Evolutionary conservation across 2,888 invertebrate species (phyloP).

Genomic region (Nomada hirtipes): DNA sequence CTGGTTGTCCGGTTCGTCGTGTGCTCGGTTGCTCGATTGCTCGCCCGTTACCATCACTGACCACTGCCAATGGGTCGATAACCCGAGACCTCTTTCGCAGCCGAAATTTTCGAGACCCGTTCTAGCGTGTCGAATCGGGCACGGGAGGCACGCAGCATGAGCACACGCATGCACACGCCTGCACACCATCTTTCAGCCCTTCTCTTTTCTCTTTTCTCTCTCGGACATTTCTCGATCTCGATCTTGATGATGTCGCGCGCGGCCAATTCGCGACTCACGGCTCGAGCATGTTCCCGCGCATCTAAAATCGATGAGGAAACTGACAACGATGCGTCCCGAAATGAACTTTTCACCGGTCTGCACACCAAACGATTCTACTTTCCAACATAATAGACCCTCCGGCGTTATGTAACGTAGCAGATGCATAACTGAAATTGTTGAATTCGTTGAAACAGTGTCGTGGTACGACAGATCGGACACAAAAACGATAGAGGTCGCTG

Average conservation of each 20-base stretch:
- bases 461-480: background rate
- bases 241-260: no score
- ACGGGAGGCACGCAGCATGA: background rate
- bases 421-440: background rate
- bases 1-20: slow-evolving; percentile 66
- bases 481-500: slow-evolving; percentile 52
- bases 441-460: background rate
- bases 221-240: no score
- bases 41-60: slow-evolving; percentile 83
- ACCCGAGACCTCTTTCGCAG: slow-evolving; percentile 73
- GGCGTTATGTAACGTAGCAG: slow-evolving; percentile 36
- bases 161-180: background rate
- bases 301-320: background rate
- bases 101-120: slow-evolving; percentile 67
- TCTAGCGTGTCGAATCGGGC: slow-evolving; percentile 23
- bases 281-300: no score
- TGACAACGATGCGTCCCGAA: background rate
- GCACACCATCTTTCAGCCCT: background rate
- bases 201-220: background rate
- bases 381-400: slow-evolving; percentile 36
- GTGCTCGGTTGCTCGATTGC: slow-evolving; percentile 50
- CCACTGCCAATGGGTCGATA: slow-evolving; percentile 83
- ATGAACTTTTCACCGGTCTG: background rate
- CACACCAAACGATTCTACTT: slow-evolving; percentile 32
- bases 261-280: no score